Evolutionary conservation across 2,113 vertebrate species (phyloP), one percentile per base, ranked within the genome.

Genomic region (Anolis sagrei): DNA sequence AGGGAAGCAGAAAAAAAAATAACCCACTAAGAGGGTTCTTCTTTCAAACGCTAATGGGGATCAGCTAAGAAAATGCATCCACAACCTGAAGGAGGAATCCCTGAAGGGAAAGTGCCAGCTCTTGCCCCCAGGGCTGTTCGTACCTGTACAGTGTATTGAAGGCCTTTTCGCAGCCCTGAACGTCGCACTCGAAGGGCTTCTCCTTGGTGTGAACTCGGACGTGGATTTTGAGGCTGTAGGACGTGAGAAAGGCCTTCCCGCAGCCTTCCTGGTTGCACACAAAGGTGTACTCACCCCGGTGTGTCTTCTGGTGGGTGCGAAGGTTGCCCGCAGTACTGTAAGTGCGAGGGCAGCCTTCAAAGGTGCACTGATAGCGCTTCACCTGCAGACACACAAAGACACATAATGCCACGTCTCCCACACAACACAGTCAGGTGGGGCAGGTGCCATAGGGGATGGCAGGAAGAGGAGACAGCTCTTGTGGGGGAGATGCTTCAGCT

Each of bases 201-300:
- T 99, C 99, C 95, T 99, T 99, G 27, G 99, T 99, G 96, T 99
- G 99, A 89, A 99, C 98, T 4, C 99, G 96, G 29, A 99, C 98
- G 0, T 99, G 99, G 95, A 99, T 99, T 95, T 98, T 99, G 93
- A 99, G 98, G 95, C 98, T 99, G 95, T 99, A 99, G 11, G 99
- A 99, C 64, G 99, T 99, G 90, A 99, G 98, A 92, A 99, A 99
- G 95, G 99, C 98, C 92, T 99, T 99, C 89, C 99, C 99, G 44
- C 99, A 99, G 92, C 98, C 98, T 92, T 98, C 97, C 69, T 99
- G 99, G 89, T 99, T 99, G 92, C 99, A 99, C 88, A 99, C 98
- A 6, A 99, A 99, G 0, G 99, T 99, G 92, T 99, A 99, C 86
- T 99, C 99, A 32, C 99, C 99, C 2, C 99, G 96, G 84, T 99